A percentile compares a stretch with the other conserved stretches of the same genome.
These are phyloP conservation scores for Cyphomyrmex costatus DNA, from an alignment of 1,140 invertebrate genomes.

Conservation along the genomic window DNA sequence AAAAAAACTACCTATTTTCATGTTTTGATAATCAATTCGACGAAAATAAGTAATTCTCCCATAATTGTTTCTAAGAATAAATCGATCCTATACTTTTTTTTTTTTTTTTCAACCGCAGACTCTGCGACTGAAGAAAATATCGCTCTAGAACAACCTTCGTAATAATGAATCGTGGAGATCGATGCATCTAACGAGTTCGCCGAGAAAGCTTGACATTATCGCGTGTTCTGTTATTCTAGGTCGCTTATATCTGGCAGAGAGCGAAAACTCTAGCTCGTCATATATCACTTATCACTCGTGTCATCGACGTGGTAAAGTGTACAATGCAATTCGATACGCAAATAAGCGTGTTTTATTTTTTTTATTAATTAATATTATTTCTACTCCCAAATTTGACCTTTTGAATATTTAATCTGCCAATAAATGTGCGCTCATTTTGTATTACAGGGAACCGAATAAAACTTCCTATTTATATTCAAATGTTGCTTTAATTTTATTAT, in stretches of 20 bases:
- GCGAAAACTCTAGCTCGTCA: conserved; percentile 38
- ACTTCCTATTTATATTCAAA: not conserved
- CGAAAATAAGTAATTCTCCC: not conserved
- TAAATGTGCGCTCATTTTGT: not conserved
- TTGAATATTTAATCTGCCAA: not conserved
- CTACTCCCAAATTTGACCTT: not conserved
- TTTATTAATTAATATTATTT: not conserved
- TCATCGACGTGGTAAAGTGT: conserved; percentile 30
- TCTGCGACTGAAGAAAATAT: not conserved
- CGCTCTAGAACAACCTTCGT: conserved; percentile 36
- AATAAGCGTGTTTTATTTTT: not conserved
- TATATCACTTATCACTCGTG: conserved; percentile 1
- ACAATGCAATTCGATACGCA: not conserved
- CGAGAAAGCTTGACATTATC: conserved; percentile 51
- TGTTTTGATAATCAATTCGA: too few species aligned
- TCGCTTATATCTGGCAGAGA: conserved; percentile 49
- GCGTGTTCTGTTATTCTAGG: conserved; percentile 54
- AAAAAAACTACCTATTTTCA: not conserved
- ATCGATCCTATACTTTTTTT: not conserved
- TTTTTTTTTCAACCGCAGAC: not conserved
- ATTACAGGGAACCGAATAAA: not conserved
- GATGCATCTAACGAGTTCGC: conserved; percentile 19
- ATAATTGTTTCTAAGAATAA: not conserved
- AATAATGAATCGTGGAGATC: conserved; percentile 46
- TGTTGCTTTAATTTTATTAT: not conserved